phyloP scores from a whole-genome alignment of 2,888 invertebrate species.

The Xestia rhomboidea region DNA sequence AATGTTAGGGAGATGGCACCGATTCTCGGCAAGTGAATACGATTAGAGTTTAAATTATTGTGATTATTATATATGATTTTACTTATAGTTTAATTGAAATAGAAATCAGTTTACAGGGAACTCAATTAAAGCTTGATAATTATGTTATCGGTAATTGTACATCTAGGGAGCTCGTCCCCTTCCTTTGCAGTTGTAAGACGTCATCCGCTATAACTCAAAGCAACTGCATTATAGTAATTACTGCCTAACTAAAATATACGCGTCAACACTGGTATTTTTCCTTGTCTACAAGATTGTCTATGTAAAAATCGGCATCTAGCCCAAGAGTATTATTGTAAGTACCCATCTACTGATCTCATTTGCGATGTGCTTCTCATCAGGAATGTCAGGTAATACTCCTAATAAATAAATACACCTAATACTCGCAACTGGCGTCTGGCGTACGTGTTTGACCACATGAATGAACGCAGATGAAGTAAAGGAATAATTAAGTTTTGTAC shows the following conservation, averaged over 20 bases:
- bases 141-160: neutral
- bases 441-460: neutral
- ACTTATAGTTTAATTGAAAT: conserved; percentile 7
- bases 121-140: neutral
- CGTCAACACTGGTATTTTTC: neutral
- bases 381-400: too few relatives aligned
- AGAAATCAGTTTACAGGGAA: neutral
- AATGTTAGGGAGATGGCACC: conserved; percentile 52
- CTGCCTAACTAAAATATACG: neutral
- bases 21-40: conserved; percentile 15
- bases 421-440: too few relatives aligned
- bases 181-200: neutral
- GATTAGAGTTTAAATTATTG: conserved; percentile 5
- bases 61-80: neutral
- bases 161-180: neutral
- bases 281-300: neutral
- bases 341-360: neutral
- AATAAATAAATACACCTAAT: too few relatives aligned
- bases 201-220: neutral
- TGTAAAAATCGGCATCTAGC: neutral
- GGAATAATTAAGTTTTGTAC: neutral
- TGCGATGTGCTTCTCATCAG: neutral
- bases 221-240: neutral
- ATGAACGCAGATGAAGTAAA: neutral
- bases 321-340: neutral